phyloP scores from a whole-genome alignment of 2,797 vertebrate genomes.

The Muscicapa comitata region DNA sequence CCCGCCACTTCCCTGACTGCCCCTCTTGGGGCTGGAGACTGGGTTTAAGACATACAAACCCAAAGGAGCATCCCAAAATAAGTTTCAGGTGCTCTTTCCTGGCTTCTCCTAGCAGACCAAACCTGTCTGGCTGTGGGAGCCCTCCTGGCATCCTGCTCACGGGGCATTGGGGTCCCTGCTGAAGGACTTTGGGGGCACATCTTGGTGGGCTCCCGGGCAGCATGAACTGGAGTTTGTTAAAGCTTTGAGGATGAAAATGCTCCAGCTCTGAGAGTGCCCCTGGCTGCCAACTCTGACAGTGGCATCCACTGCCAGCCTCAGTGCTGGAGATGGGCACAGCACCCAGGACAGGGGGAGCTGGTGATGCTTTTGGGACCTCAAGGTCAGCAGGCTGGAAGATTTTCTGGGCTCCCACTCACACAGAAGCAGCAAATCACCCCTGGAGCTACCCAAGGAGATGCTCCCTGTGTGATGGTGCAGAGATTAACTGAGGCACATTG shows the following conservation, averaged over 20 bases:
- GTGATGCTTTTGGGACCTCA: not conserved
- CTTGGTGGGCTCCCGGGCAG: not conserved
- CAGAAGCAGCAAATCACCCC: not conserved
- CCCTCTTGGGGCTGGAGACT: not conserved
- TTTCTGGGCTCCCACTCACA: not conserved
- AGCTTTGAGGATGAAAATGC: not conserved
- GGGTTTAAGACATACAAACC: not conserved
- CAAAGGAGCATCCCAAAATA: not conserved
- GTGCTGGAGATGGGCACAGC: not conserved
- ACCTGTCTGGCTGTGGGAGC: fast-evolving
- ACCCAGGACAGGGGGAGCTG: not conserved
- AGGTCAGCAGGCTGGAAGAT: no score
- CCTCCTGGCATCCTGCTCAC: not conserved
- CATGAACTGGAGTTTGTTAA: not conserved
- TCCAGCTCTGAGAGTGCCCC: not conserved
- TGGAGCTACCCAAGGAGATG: not conserved
- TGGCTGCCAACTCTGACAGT: not conserved
- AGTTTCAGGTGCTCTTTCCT: not conserved
- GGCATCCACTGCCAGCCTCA: not conserved
- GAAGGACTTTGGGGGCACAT: not conserved
- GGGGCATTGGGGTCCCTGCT: not conserved
- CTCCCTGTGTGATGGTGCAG: not conserved
- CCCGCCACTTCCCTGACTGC: not conserved
- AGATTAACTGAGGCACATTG: not conserved
- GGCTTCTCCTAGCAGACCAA: not conserved